These are phyloP conservation scores for Ceratina japonica DNA, from an alignment of 1,140 invertebrate species.

Conservation along the genomic window DNA sequence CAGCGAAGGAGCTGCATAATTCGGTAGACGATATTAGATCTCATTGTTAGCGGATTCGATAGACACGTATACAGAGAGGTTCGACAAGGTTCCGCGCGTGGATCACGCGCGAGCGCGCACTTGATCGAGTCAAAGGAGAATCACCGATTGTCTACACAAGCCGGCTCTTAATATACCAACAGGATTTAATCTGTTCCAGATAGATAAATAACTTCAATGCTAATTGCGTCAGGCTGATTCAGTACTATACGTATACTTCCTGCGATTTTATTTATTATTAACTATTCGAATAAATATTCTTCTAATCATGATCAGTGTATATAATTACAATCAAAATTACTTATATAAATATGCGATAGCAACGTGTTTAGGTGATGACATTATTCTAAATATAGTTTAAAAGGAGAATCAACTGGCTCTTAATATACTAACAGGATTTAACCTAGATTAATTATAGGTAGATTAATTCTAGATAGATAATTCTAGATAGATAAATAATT, in stretches of 20 bases:
- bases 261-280: too few species aligned
- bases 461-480: too few species aligned
- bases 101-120: background rate
- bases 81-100: background rate
- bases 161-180: background rate
- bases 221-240: too few species aligned
- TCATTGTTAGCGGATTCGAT: constrained; percentile 67
- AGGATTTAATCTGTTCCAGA: background rate
- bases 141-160: constrained; percentile 16
- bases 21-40: constrained; percentile 67
- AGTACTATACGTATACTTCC: too few species aligned
- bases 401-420: background rate
- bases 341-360: too few species aligned
- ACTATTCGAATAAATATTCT: too few species aligned
- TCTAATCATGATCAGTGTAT: too few species aligned
- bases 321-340: too few species aligned
- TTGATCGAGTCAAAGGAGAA: constrained; percentile 20
- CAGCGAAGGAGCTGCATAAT: constrained; percentile 61
- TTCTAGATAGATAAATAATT: background rate
- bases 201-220: background rate
- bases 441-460: too few species aligned
- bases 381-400: too few species aligned
- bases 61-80: constrained; percentile 31
- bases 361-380: too few species aligned
- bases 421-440: too few species aligned